Conservation (phyloP, 2,888 invertebrate genomes). For the Xiphydria camelus region DNA sequence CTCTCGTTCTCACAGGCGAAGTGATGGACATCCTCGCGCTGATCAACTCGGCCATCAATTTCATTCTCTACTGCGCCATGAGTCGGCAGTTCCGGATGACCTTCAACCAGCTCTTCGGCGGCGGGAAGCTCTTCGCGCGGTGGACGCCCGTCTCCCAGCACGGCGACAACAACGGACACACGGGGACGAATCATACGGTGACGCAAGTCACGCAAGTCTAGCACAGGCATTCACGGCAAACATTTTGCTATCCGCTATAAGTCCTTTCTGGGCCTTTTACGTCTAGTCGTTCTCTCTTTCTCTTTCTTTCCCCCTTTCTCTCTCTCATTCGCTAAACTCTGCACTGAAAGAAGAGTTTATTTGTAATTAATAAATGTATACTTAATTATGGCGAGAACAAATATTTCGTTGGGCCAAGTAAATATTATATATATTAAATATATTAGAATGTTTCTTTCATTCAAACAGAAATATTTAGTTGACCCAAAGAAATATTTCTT, state of each 20-base stretch:
- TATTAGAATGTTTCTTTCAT: no score
- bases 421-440: no score
- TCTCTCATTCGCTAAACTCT: no score
- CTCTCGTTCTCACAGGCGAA: slow-evolving; percentile 60
- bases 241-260: slow-evolving; percentile 34
- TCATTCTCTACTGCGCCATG: slow-evolving; percentile 92
- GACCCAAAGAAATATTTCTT: no score
- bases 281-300: no score
- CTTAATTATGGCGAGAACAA: no score
- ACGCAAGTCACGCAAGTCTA: slow-evolving; percentile 56
- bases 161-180: slow-evolving; percentile 48
- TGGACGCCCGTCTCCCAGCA: slow-evolving; percentile 43
- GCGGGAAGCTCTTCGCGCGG: slow-evolving; percentile 40
- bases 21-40: slow-evolving; percentile 88
- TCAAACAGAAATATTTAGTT: no score
- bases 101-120: slow-evolving; percentile 70
- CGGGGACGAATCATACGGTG: slow-evolving; percentile 49
- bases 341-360: no score
- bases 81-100: slow-evolving; percentile 88
- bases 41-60: slow-evolving; percentile 90
- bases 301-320: no score
- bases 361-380: no score
- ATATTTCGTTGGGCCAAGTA: no score
- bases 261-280: no score
- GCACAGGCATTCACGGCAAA: slow-evolving; percentile 35